Base-by-base conservation (phyloP, 2,113 vertebrate species). In the Hemicordylus capensis region DNA sequence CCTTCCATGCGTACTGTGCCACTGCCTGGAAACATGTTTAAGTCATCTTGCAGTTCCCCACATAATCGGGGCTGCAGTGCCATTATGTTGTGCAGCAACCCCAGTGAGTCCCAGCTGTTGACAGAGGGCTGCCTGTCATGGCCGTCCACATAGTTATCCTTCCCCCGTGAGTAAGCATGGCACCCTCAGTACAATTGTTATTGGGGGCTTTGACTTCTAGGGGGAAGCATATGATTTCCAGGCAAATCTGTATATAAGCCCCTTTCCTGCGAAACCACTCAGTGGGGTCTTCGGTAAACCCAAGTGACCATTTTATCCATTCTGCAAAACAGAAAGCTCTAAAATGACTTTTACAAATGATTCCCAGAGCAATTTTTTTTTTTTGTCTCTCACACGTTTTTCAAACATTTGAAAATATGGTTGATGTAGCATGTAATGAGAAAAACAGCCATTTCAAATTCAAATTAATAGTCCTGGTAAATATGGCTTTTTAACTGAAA, bases 341-440 rank as follows among this genome's bases (percentile, higher is more conserved):
- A 51, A 37, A n/a, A 67, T 67, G 79, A 69, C 46, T 67, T 66
- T 69, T 81, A 51, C 14, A 54, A 81, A 69, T 69, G 6, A 69
- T 81, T n/a, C 64, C 24, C 51, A 69, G 46, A 69, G 14, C 64
- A 51, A n/a, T 42, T 76, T 76, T 76, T 59, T 17, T 46, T 14
- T 74, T 31, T 26, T 5, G 77, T 79, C 42, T 44, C 39, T 46
- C 46, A 59, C 77, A 28, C n/a, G 59, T 59, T 79, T 79, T 64
- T 69, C 64, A 81, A 69, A 69, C 79, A 69, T 81, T 81, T 39
- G 48, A 69, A 80, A 81, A 81, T 81, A 81, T 81, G 64, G 48
- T 81, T 69, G 79, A 81, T 54, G 64, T 81, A 81, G 64, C 63
- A 81, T 81, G 64, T 69, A 81, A 81, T 56, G 79, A 81, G 79